Percentiles rank a stretch among this genome's conserved stretches.
These are phyloP conservation scores for Chaenocephalus aceratus DNA, from an alignment of 2,113 vertebrate species.

Conservation along the genomic window DNA sequence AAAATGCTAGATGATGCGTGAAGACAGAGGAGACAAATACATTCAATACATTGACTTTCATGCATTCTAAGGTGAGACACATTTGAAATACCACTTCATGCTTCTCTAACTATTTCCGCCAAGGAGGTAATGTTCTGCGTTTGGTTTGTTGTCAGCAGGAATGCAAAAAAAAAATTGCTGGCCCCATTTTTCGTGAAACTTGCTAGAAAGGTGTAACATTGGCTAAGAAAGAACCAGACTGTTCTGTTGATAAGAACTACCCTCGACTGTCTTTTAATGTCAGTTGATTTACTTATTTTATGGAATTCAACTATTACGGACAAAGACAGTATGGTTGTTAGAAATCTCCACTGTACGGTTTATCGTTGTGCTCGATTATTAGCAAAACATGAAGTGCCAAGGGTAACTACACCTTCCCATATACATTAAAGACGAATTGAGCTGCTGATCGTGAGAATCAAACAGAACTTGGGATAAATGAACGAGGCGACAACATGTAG, in stretches of 20 bases:
- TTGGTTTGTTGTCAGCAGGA: too few relatives aligned
- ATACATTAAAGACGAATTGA: slow-evolving; percentile 22
- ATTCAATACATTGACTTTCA: slow-evolving; percentile 23
- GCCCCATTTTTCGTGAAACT: too few relatives aligned
- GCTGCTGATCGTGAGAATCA: slow-evolving; percentile 51
- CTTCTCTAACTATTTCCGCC: background rate
- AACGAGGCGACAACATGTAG: slow-evolving; percentile 28
- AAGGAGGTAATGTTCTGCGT: too few relatives aligned
- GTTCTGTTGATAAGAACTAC: slow-evolving; percentile 5
- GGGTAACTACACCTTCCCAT: background rate
- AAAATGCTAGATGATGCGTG: slow-evolving; percentile 11
- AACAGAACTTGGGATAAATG: slow-evolving; percentile 41
- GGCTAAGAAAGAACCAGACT: background rate
- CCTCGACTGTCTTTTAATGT: background rate
- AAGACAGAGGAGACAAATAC: slow-evolving; percentile 6
- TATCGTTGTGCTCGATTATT: background rate
- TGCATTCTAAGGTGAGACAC: background rate
- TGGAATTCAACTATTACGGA: background rate
- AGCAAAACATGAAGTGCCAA: background rate
- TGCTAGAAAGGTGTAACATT: too few relatives aligned
- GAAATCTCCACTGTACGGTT: background rate
- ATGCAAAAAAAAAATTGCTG: too few relatives aligned
- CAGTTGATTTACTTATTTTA: background rate
- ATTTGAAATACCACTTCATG: background rate
- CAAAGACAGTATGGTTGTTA: background rate